Percentiles rank a stretch among this genome's conserved stretches.
Evolutionary conservation across 2,888 invertebrate genomes (phyloP).

Genomic region (Pheosia gnoma): DNA sequence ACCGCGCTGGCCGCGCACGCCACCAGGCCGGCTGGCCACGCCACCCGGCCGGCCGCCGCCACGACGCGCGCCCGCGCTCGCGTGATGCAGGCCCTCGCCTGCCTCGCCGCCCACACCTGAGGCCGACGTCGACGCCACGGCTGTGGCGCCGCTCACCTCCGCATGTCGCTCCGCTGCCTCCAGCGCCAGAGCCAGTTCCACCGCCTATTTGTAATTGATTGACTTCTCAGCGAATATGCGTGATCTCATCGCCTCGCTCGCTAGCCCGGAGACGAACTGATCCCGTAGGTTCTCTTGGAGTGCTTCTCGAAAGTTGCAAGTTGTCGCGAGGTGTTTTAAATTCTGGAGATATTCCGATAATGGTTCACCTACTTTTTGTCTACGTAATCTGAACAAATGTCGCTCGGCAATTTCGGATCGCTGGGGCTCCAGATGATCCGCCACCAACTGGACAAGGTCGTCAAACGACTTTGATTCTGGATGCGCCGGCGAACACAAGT

Average conservation of each 20-base stretch:
- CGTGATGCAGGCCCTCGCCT: neutral
- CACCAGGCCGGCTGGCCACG: neutral
- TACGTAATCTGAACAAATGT: neutral
- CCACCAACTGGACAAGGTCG: too few species aligned
- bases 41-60: neutral
- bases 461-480: constrained; percentile 2
- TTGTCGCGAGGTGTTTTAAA: neutral
- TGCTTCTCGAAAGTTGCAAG: constrained; percentile 4
- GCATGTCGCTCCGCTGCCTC: too few species aligned
- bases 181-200: constrained; percentile 4
- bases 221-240: constrained; percentile 9
- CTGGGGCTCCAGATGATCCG: constrained; percentile 3
- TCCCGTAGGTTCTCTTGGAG: constrained; percentile 8
- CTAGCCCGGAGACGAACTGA: constrained; percentile 10
- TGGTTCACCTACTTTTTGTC: neutral
- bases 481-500: neutral
- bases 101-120: constrained; percentile 1
- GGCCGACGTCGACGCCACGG: neutral
- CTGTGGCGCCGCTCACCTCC: neutral
- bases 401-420: neutral
- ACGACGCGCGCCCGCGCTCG: neutral
- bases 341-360: too few species aligned
- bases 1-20: neutral
- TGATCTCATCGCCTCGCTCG: constrained; percentile 6
- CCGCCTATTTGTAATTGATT: constrained; percentile 5